Conservation (phyloP, 2,797 vertebrate species). For the Pelodytes ibericus region DNA sequence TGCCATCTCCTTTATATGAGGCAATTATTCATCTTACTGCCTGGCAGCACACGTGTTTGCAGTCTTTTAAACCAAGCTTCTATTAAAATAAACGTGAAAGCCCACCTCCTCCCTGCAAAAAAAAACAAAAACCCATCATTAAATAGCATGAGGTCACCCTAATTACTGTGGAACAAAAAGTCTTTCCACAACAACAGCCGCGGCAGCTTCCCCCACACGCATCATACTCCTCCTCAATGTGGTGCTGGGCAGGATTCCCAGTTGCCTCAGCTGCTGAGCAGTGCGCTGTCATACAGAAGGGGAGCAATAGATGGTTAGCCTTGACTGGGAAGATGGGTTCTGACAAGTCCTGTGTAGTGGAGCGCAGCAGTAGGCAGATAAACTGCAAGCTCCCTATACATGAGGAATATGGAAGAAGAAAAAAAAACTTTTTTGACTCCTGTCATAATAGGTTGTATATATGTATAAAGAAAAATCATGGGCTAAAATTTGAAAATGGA, state of each 20-base stretch:
- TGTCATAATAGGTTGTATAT: too few relatives aligned
- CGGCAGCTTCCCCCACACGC: conserved; percentile 17
- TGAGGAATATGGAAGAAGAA: too few relatives aligned
- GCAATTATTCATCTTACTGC: not conserved
- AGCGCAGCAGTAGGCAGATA: conserved; percentile 15
- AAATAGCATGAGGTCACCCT: conserved; percentile 14
- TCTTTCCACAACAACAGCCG: conserved; percentile 22
- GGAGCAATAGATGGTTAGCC: not conserved
- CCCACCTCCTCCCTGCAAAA: not conserved
- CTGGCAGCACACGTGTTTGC: not conserved
- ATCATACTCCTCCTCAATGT: conserved; percentile 12
- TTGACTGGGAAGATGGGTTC: conserved; percentile 4
- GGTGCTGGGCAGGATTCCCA: conserved; percentile 26
- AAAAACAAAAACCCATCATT: conserved; percentile 6
- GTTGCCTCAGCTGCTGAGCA: conserved; percentile 29
- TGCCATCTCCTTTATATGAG: too few relatives aligned
- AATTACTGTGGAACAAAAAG: conserved; percentile 34
- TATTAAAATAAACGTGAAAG: conserved; percentile 5
- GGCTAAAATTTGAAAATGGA: too few relatives aligned
- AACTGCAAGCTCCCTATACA: too few relatives aligned
- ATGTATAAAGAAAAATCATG: too few relatives aligned
- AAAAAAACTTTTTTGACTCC: too few relatives aligned
- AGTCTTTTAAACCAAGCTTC: not conserved
- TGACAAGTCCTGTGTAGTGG: not conserved
- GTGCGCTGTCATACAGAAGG: conserved; percentile 21